Evolutionary conservation across 1,140 invertebrate genomes (phyloP).

Genomic region (Plutomurus gul): DNA sequence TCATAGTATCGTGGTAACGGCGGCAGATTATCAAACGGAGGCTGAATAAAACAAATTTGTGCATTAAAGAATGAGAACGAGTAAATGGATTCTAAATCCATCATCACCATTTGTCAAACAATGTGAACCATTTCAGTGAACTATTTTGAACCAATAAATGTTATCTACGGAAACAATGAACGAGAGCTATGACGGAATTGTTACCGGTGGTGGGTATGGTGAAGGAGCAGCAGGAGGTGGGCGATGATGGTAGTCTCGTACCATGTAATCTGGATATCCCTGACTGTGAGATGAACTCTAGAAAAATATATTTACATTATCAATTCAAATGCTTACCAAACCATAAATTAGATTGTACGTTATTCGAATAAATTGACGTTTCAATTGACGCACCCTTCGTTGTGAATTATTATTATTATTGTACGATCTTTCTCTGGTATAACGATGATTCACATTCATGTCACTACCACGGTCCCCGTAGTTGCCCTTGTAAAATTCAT

Average conservation of each 20-base stretch:
- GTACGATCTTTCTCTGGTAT: constrained; percentile 20
- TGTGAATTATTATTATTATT: background rate
- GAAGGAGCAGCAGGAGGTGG: constrained; percentile 57
- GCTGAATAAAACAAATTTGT: constrained; percentile 60
- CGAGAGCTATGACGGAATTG: constrained; percentile 59
- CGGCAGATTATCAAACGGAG: constrained; percentile 71
- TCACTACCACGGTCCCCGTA: constrained; percentile 37
- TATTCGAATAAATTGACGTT: background rate
- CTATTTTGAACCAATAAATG: constrained; percentile 74
- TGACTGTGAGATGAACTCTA: constrained; percentile 54
- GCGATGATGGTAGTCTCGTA: constrained; percentile 55
- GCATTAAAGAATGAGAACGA: background rate
- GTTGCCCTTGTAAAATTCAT: constrained; percentile 41
- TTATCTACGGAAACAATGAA: constrained; percentile 73
- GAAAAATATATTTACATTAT: background rate
- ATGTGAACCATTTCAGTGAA: constrained; percentile 63
- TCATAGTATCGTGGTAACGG: constrained; percentile 80
- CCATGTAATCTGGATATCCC: constrained; percentile 57
- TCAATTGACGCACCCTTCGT: background rate
- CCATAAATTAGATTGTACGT: background rate
- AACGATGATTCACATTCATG: constrained; percentile 33
- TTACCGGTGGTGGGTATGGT: constrained; percentile 59
- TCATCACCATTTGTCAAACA: no score
- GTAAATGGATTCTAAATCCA: no score
- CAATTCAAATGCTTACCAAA: background rate